Percentiles rank a stretch among this genome's conserved stretches.
phyloP scores from a whole-genome alignment of 2,113 vertebrate species.

The Solea senegalensis region DNA sequence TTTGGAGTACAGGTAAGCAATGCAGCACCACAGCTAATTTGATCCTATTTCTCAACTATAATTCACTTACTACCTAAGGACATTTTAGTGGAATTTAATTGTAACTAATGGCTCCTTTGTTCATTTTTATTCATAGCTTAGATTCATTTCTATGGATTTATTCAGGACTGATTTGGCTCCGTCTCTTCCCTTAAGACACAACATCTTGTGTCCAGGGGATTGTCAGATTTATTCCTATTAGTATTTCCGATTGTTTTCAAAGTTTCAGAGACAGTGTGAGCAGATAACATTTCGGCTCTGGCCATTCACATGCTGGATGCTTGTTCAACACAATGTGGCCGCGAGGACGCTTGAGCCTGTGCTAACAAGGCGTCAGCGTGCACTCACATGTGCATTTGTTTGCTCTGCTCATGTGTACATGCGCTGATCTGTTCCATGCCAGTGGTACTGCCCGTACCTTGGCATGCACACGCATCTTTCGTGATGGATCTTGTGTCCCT shows the following conservation, averaged over 20 bases:
- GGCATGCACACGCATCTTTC: background rate
- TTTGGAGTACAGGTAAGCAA: slow-evolving; percentile 91
- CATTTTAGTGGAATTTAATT: slow-evolving; percentile 75
- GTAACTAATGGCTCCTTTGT: slow-evolving; percentile 76
- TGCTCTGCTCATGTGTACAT: slow-evolving; percentile 1
- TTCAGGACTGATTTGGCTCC: slow-evolving; percentile 71
- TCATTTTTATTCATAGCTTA: slow-evolving; percentile 71
- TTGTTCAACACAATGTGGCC: slow-evolving; percentile 5
- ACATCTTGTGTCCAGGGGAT: slow-evolving; percentile 68
- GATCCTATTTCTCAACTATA: slow-evolving; percentile 51
- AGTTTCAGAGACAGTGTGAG: slow-evolving; percentile 56
- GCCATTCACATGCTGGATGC: background rate
- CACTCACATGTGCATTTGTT: background rate
- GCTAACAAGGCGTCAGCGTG: slow-evolving; percentile 27
- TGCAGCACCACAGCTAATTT: slow-evolving; percentile 6
- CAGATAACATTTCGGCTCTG: slow-evolving; percentile 26
- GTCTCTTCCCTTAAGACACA: slow-evolving; percentile 62
- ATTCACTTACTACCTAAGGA: slow-evolving; percentile 64
- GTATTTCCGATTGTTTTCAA: slow-evolving; percentile 53
- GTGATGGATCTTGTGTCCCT: background rate
- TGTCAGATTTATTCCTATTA: slow-evolving; percentile 70
- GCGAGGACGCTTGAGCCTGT: slow-evolving; percentile 13
- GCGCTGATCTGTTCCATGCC: background rate
- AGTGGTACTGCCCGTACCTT: background rate
- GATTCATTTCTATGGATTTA: slow-evolving; percentile 76